Conservation (phyloP, 2,113 vertebrate genomes). For the Ifrita kowaldi region DNA sequence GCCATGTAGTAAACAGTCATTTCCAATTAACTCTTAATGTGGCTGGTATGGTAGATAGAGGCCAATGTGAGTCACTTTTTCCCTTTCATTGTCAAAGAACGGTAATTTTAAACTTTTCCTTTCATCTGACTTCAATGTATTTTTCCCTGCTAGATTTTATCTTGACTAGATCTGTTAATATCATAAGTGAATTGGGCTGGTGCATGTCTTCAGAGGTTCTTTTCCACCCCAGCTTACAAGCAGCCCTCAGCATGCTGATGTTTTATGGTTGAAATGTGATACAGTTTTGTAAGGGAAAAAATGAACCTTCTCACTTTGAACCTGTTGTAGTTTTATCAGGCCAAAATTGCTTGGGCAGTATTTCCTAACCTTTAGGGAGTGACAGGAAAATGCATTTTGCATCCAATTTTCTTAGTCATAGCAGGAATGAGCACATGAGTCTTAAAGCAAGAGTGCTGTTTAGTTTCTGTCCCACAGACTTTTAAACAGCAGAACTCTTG, state of each 20-base stretch:
- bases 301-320: constrained; percentile 15
- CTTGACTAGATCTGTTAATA: constrained; percentile 27
- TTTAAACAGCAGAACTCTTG: not conserved
- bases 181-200: not conserved
- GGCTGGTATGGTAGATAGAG: not conserved
- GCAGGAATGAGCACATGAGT: not conserved
- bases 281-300: constrained; percentile 1
- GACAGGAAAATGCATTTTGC: constrained; percentile 34
- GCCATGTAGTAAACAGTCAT: constrained; percentile 17
- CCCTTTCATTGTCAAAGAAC: constrained; percentile 35
- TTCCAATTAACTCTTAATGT: not conserved
- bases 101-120: constrained; percentile 31
- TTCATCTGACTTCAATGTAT: constrained; percentile 44
- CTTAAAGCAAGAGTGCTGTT: not conserved
- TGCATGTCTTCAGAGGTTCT: constrained; percentile 19
- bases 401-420: constrained; percentile 43
- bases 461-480: not conserved
- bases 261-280: not conserved
- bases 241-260: not conserved
- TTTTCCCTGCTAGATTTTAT: constrained; percentile 54
- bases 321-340: not conserved
- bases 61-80: constrained; percentile 29
- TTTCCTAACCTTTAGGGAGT: constrained; percentile 50
- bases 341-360: not conserved
- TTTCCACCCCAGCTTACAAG: not conserved